Conservation (phyloP, 2,888 invertebrate species). For the Tachystola acroxantha region DNA sequence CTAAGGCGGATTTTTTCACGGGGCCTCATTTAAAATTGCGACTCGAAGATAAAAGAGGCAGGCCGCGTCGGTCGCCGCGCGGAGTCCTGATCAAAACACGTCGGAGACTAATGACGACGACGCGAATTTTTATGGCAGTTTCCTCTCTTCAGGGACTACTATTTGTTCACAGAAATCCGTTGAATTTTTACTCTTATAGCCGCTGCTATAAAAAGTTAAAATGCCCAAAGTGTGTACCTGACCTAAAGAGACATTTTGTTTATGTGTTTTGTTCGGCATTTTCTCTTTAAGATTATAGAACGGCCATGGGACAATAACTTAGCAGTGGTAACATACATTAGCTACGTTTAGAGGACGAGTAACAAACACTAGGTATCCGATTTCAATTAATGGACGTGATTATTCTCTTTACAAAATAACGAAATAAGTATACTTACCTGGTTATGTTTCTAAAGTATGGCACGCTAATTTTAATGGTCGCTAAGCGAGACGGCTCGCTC, state of each 20-base stretch:
- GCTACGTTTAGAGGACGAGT: too few species aligned
- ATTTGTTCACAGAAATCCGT: constrained; percentile 57
- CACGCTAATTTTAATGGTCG: too few species aligned
- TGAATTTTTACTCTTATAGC: constrained; percentile 54
- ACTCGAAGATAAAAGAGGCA: constrained; percentile 46
- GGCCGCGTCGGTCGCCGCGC: constrained; percentile 31
- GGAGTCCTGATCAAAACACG: constrained; percentile 66
- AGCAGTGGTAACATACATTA: too few species aligned
- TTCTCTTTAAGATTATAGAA: too few species aligned
- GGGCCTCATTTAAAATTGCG: constrained; percentile 46
- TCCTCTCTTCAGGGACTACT: constrained; percentile 55
- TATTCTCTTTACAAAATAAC: too few species aligned
- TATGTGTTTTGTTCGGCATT: constrained; percentile 31
- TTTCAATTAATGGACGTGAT: too few species aligned
- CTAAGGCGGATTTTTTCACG: constrained; percentile 37
- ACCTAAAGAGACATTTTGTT: constrained; percentile 32
- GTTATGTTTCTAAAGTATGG: too few species aligned
- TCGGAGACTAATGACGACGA: constrained; percentile 68
- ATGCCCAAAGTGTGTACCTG: constrained; percentile 37
- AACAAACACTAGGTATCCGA: too few species aligned
- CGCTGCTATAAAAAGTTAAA: constrained; percentile 54
- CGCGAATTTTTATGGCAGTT: constrained; percentile 67
- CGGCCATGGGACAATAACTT: too few species aligned
- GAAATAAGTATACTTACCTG: too few species aligned
- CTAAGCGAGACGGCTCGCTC: too few species aligned